Evolutionary conservation across 2,113 vertebrate species (phyloP).

Genomic region (Agelaius phoeniceus): DNA sequence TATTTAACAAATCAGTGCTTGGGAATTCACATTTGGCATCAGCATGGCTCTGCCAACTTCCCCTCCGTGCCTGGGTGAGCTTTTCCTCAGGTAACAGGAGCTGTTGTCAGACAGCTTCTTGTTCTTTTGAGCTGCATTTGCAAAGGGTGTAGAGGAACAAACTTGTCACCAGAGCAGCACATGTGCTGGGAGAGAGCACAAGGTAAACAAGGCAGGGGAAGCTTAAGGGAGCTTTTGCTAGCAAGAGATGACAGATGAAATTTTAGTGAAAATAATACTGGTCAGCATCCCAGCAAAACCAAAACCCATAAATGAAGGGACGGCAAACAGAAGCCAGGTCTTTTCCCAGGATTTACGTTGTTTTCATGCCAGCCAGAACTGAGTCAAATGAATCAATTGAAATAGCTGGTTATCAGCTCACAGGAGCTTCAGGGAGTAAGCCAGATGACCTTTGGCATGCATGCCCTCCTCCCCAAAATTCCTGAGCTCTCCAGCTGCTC

Average conservation of each 20-base stretch:
- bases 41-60: background rate
- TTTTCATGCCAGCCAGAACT: background rate
- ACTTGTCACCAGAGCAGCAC: no score
- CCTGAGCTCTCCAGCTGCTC: background rate
- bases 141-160: background rate
- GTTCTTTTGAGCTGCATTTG: background rate
- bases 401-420: background rate
- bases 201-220: background rate
- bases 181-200: background rate
- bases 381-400: background rate
- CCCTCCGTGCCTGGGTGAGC: background rate
- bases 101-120: background rate
- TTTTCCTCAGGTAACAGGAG: background rate
- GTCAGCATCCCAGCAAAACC: background rate
- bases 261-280: background rate
- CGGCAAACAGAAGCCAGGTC: background rate
- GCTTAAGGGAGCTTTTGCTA: background rate
- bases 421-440: background rate
- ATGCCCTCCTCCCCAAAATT: rapidly evolving
- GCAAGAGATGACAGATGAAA: background rate
- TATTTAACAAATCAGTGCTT: background rate
- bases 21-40: background rate
- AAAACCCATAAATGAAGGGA: background rate
- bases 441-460: rapidly evolving
- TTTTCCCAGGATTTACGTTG: background rate